Conservation (phyloP, 2,888 invertebrate genomes). For the Agonopterix alstromeriana region DNA sequence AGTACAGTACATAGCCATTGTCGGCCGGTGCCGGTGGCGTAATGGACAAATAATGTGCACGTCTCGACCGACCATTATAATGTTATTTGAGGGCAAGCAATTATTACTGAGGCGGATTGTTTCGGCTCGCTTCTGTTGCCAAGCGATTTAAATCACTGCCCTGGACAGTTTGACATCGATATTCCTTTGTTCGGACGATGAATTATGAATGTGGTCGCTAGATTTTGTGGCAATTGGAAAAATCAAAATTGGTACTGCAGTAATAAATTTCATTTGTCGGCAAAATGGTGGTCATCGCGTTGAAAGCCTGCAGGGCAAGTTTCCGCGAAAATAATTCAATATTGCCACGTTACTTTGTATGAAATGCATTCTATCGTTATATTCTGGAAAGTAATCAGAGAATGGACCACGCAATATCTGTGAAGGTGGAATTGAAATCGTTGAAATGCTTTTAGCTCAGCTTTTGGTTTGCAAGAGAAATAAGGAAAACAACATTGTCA, state of each 20-base stretch:
- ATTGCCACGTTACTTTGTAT: no score
- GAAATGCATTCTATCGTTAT: no score
- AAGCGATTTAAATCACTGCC: slow-evolving; percentile 22
- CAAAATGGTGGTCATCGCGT: background rate
- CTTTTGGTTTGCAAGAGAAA: no score
- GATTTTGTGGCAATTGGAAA: slow-evolving; percentile 5
- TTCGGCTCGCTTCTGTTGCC: slow-evolving; percentile 20
- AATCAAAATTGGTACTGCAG: slow-evolving; percentile 3
- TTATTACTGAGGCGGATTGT: slow-evolving; percentile 34
- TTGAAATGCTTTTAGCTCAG: no score
- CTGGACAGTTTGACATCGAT: slow-evolving; percentile 14
- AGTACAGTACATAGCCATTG: background rate
- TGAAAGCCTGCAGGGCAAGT: no score
- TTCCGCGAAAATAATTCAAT: no score
- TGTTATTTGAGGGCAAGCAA: slow-evolving; percentile 59
- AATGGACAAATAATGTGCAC: slow-evolving; percentile 69
- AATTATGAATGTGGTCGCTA: slow-evolving; percentile 1
- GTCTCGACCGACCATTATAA: slow-evolving; percentile 51
- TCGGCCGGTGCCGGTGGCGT: slow-evolving; percentile 22
- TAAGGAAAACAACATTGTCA: no score
- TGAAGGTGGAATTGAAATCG: no score
- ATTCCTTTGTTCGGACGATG: slow-evolving; percentile 6
- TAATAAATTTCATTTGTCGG: slow-evolving; percentile 6
- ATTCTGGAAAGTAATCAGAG: no score
- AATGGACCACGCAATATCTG: no score